Percentiles rank a stretch among this genome's conserved stretches.
Evolutionary conservation across 53 echinoderm and acorn worm species (phyloP).

Genomic region (Paracentrotus lividus): DNA sequence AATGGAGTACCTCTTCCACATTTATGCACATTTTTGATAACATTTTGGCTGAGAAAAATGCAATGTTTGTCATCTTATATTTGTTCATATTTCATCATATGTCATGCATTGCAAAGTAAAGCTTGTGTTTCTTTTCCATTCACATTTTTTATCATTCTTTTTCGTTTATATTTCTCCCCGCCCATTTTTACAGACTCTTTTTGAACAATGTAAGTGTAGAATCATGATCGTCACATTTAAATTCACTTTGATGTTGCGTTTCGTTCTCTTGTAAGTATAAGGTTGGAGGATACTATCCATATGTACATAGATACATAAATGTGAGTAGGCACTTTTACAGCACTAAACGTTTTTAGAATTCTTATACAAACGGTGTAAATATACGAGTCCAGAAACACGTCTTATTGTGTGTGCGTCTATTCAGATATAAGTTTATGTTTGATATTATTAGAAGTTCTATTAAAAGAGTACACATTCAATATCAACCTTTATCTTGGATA

Average conservation of each 20-base stretch:
- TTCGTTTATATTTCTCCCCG: not conserved
- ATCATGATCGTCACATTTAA: not conserved
- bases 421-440: slow-evolving; percentile 60
- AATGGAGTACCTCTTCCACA: slow-evolving; percentile 45
- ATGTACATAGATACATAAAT: slow-evolving; percentile 18
- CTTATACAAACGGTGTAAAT: slow-evolving; percentile 51
- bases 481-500: not conserved
- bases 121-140: not conserved
- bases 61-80: not conserved
- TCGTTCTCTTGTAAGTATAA: not conserved
- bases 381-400: slow-evolving; percentile 57
- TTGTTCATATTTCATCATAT: not conserved
- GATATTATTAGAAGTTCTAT: slow-evolving; percentile 65
- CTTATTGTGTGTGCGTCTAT: slow-evolving; percentile 49
- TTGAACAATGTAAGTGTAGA: not conserved
- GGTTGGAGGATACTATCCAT: not conserved
- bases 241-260: not conserved
- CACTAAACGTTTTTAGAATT: slow-evolving; percentile 63
- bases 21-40: slow-evolving; percentile 29
- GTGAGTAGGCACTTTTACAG: slow-evolving; percentile 50
- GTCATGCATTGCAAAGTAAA: slow-evolving; percentile 11
- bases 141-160: not conserved
- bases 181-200: not conserved
- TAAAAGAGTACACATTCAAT: slow-evolving; percentile 65
- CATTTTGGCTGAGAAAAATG: slow-evolving; percentile 33